Conservation (phyloP, 2,888 invertebrate species). For the Synanthedon tipuliformis region DNA sequence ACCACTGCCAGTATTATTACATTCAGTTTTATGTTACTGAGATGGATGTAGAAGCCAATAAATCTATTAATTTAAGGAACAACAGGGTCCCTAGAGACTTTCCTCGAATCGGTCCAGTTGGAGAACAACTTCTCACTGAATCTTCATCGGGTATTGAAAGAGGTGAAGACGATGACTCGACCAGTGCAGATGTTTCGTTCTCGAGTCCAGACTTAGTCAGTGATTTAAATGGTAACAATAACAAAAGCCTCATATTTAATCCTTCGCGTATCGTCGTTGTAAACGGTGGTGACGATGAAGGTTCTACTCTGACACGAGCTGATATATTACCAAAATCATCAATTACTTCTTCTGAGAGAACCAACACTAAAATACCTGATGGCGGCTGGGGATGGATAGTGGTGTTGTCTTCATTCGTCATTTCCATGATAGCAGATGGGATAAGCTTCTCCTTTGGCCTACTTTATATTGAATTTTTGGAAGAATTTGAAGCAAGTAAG, state of each 20-base stretch:
- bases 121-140: conserved; percentile 53
- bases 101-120: conserved; percentile 21
- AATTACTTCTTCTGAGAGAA: conserved; percentile 16
- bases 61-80: conserved; percentile 31
- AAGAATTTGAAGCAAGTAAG: conserved; percentile 84
- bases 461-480: conserved; percentile 84
- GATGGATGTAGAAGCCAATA: conserved; percentile 40
- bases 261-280: conserved; percentile 12
- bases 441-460: conserved; percentile 94
- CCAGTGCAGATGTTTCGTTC: conserved; percentile 41
- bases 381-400: conserved; percentile 94
- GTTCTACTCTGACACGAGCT: conserved; percentile 15
- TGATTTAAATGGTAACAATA: conserved; percentile 39
- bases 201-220: conserved; percentile 29
- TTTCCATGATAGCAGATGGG: conserved; percentile 93
- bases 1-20: conserved; percentile 47
- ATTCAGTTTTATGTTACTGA: conserved; percentile 29
- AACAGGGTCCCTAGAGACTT: conserved; percentile 38
- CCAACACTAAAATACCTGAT: conserved; percentile 75
- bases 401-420: conserved; percentile 84
- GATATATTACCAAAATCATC: conserved; percentile 14
- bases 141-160: conserved; percentile 64
- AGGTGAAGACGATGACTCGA: conserved; percentile 47
- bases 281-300: conserved; percentile 20
- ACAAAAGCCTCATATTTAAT: conserved; percentile 7